Conservation (phyloP, 2,113 vertebrate genomes). For the Opisthocomus hoazin region DNA sequence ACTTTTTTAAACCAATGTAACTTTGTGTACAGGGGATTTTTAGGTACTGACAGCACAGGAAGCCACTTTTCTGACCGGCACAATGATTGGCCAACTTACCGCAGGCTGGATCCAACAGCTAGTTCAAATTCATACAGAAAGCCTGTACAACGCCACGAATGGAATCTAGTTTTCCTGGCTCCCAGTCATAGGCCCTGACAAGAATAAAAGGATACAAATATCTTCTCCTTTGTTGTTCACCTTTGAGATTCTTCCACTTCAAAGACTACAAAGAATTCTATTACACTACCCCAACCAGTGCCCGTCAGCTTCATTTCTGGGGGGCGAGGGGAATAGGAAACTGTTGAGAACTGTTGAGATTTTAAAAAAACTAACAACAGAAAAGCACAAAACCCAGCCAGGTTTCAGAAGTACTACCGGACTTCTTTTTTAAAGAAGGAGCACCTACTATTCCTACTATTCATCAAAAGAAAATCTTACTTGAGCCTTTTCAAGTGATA, state of each 20-base stretch:
- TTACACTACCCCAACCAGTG: background rate
- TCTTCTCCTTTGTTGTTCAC: background rate
- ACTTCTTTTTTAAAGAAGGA: background rate
- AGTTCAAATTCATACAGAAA: background rate
- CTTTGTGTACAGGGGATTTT: too few relatives aligned
- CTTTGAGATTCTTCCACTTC: background rate
- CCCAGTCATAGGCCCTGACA: background rate
- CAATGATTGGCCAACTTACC: background rate
- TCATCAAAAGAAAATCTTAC: background rate
- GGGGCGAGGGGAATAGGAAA: background rate
- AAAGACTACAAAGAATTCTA: background rate
- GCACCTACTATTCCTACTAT: background rate
- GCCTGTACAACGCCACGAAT: background rate
- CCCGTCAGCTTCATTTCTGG: background rate
- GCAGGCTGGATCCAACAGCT: background rate
- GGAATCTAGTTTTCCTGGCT: slow-evolving; percentile 29
- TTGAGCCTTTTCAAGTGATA: background rate
- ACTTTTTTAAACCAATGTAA: background rate
- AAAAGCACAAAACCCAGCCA: background rate
- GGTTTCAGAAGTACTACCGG: background rate
- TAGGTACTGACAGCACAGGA: background rate
- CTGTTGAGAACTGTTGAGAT: background rate
- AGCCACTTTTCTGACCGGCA: background rate
- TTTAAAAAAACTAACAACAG: background rate
- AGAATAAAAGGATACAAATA: background rate